Percentiles rank a stretch among this genome's conserved stretches.
phyloP scores from a whole-genome alignment of 2,113 vertebrate genomes.

The Scomber japonicus region DNA sequence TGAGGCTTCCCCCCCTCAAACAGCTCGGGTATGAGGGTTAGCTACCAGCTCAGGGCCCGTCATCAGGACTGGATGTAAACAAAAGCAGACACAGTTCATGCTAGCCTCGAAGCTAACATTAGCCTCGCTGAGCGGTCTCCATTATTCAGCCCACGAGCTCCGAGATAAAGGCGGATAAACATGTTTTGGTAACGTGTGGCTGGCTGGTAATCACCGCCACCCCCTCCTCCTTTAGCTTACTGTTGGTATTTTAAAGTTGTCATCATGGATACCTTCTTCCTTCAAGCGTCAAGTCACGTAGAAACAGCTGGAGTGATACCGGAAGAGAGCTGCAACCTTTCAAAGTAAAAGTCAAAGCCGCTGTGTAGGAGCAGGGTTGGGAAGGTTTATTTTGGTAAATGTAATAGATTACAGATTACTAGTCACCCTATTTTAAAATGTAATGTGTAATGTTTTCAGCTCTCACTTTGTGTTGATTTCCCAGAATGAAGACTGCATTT shows the following conservation, averaged over 20 bases:
- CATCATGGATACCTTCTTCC: conserved; percentile 67
- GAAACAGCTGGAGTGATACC: neutral
- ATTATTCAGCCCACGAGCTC: conserved; percentile 2
- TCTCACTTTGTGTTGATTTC: too few relatives aligned
- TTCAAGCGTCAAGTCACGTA: conserved; percentile 23
- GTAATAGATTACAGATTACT: too few relatives aligned
- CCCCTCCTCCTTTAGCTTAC: neutral
- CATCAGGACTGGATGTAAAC: conserved; percentile 70
- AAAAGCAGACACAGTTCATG: conserved; percentile 64
- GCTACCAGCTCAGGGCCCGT: conserved; percentile 66
- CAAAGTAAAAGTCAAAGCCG: conserved; percentile 53
- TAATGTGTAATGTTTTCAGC: too few relatives aligned
- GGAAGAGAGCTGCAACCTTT: conserved; percentile 6
- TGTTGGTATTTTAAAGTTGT: conserved; percentile 62
- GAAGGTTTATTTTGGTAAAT: too few relatives aligned
- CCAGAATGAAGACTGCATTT: too few relatives aligned
- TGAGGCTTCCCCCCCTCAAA: conserved; percentile 29
- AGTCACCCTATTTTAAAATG: too few relatives aligned
- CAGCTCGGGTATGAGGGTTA: conserved; percentile 61
- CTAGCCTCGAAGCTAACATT: conserved; percentile 50
- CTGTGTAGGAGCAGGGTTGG: too few relatives aligned
- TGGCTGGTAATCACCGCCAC: neutral
- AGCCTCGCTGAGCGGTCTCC: conserved; percentile 8
- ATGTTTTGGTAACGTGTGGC: neutral
- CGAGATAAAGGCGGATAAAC: neutral